phyloP scores from a whole-genome alignment of 2,113 vertebrate species.

The Marmota monax region DNA sequence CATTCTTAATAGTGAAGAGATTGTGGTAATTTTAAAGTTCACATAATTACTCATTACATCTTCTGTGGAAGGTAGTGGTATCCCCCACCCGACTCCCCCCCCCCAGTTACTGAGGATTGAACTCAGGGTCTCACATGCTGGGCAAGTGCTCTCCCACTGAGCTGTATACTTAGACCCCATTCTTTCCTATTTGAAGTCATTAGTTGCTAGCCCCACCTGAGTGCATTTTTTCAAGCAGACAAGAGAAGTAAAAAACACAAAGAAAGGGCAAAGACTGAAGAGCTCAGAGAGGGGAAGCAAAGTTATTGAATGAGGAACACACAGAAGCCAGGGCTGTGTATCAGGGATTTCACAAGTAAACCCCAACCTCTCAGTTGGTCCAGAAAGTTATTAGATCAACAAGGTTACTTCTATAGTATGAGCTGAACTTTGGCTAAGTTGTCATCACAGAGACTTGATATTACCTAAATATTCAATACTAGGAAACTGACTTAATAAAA shows the following conservation, averaged over 20 bases:
- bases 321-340: background rate
- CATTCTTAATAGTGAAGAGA: background rate
- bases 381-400: background rate
- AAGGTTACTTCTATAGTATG: background rate
- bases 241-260: constrained; percentile 17
- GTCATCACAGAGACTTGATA: background rate
- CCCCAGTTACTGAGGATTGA: too few species aligned
- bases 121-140: too few species aligned
- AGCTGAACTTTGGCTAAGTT: background rate
- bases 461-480: background rate
- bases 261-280: background rate
- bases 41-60: background rate
- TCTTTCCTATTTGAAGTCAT: background rate
- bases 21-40: constrained; percentile 15
- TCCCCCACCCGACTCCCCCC: background rate
- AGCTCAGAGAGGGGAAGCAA: background rate
- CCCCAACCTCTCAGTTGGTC: background rate
- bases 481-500: background rate
- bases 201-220: background rate
- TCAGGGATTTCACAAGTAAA: background rate
- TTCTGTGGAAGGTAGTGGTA: background rate
- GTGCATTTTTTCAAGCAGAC: constrained; percentile 25
- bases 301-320: background rate
- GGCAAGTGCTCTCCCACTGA: too few species aligned
- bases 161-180: too few species aligned